A percentile compares a stretch with the other conserved stretches of the same genome.
phyloP scores from a whole-genome alignment of 2,113 vertebrate genomes.

The Neotragus pygmaeus region DNA sequence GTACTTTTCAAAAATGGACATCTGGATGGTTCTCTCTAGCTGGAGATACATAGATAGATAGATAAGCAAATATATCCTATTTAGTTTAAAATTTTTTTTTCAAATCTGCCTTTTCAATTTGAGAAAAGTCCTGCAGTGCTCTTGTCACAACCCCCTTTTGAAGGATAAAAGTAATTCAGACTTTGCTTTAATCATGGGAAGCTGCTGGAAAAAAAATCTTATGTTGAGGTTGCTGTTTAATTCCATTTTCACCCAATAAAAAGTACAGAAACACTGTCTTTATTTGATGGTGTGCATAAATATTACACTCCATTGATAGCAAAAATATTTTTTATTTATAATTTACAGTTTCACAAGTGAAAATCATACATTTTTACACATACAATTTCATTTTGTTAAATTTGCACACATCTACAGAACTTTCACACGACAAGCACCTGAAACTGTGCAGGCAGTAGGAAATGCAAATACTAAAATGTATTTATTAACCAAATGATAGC shows the following conservation, averaged over 20 bases:
- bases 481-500: conserved; percentile 90
- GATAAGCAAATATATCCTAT: conserved; percentile 61
- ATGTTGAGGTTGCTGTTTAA: conserved; percentile 62
- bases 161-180: conserved; percentile 67
- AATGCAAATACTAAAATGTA: conserved; percentile 99
- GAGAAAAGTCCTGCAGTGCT: conserved; percentile 61
- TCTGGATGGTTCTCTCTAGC: conserved; percentile 40
- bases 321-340: conserved; percentile 99
- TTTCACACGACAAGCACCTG: conserved; percentile 90
- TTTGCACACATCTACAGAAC: conserved; percentile 86
- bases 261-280: conserved; percentile 82
- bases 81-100: conserved; percentile 30
- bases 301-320: conserved; percentile 93
- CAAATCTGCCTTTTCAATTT: conserved; percentile 62
- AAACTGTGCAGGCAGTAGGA: conserved; percentile 89
- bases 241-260: conserved; percentile 78
- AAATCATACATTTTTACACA: conserved; percentile 88
- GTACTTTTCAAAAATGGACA: conserved; percentile 58
- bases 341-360: conserved; percentile 92
- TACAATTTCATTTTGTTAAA: conserved; percentile 83
- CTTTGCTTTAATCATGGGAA: conserved; percentile 60
- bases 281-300: conserved; percentile 89
- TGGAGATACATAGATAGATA: conserved; percentile 50
- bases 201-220: conserved; percentile 66
- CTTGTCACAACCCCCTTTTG: conserved; percentile 45